Evolutionary conservation across 2,797 vertebrate genomes (phyloP).

Genomic region (Malacoraja senta): DNA sequence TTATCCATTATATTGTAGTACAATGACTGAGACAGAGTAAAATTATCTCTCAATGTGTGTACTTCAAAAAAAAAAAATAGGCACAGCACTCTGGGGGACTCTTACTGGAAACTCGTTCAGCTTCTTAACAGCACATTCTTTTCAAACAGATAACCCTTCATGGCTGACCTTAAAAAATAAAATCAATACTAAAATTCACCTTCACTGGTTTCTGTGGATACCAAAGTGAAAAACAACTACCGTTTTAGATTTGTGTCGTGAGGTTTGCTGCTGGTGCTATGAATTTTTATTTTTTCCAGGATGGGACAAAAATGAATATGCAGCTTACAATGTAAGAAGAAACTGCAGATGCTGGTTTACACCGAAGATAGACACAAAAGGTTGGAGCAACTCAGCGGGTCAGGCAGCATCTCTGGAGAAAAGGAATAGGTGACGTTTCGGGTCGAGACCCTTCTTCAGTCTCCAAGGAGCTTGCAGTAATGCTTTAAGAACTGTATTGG

Average conservation of each 20-base stretch:
- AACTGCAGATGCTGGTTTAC: too few relatives aligned
- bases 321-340: not conserved
- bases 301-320: not conserved
- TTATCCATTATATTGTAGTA: slow-evolving; percentile 35
- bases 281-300: not conserved
- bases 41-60: not conserved
- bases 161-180: slow-evolving; percentile 5
- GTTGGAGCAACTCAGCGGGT: too few relatives aligned
- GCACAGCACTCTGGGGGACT: slow-evolving; percentile 1
- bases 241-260: not conserved
- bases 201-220: not conserved
- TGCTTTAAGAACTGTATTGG: not conserved
- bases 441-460: too few relatives aligned
- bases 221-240: not conserved
- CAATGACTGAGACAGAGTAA: slow-evolving; percentile 32
- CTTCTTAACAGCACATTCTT: not conserved
- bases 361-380: too few relatives aligned
- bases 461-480: not conserved
- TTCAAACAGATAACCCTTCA: not conserved
- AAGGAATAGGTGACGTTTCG: too few relatives aligned
- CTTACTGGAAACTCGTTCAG: not conserved
- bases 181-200: not conserved
- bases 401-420: too few relatives aligned
- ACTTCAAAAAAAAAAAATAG: slow-evolving; percentile 25
- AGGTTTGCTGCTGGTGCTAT: not conserved